phyloP scores from a whole-genome alignment of 1,140 invertebrate genomes.

The Plectrocnemia conspersa region DNA sequence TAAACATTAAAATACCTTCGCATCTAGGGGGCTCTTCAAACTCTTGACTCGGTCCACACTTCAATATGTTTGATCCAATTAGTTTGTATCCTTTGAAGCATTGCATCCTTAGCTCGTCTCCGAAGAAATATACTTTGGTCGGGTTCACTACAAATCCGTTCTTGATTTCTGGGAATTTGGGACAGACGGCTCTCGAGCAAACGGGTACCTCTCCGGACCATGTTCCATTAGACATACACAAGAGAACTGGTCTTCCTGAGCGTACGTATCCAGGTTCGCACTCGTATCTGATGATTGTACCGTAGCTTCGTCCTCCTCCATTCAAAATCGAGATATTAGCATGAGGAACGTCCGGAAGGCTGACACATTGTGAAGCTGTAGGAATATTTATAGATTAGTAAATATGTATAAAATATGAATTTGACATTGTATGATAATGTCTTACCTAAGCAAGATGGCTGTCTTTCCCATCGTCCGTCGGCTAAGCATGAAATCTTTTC shows the following conservation, averaged over 20 bases:
- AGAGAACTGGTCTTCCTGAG: slow-evolving; percentile 80
- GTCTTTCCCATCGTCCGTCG: slow-evolving; percentile 85
- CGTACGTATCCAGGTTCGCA: slow-evolving; percentile 91
- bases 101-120: slow-evolving; percentile 88
- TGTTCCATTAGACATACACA: slow-evolving; percentile 94
- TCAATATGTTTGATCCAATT: slow-evolving; percentile 80
- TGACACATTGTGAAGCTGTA: slow-evolving; percentile 86
- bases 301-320: slow-evolving; percentile 89
- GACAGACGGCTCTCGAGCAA: slow-evolving; percentile 81
- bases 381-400: slow-evolving; percentile 34
- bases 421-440: slow-evolving; percentile 24
- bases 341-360: slow-evolving; percentile 80
- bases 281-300: slow-evolving; percentile 90
- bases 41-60: slow-evolving; percentile 78
- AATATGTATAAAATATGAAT: slow-evolving; percentile 15
- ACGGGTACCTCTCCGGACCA: slow-evolving; percentile 90
- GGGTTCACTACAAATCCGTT: slow-evolving; percentile 81
- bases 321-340: slow-evolving; percentile 86
- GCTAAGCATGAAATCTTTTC: slow-evolving; percentile 86
- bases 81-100: slow-evolving; percentile 86
- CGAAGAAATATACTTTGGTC: slow-evolving; percentile 72
- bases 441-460: slow-evolving; percentile 80
- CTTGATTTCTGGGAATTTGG: slow-evolving; percentile 74
- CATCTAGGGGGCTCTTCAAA: slow-evolving; percentile 83
- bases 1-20: slow-evolving; percentile 53